A percentile compares a stretch with the other conserved stretches of the same genome.
Evolutionary conservation across 2,888 invertebrate genomes (phyloP).

Genomic region (Drosophila parthenogenetica): DNA sequence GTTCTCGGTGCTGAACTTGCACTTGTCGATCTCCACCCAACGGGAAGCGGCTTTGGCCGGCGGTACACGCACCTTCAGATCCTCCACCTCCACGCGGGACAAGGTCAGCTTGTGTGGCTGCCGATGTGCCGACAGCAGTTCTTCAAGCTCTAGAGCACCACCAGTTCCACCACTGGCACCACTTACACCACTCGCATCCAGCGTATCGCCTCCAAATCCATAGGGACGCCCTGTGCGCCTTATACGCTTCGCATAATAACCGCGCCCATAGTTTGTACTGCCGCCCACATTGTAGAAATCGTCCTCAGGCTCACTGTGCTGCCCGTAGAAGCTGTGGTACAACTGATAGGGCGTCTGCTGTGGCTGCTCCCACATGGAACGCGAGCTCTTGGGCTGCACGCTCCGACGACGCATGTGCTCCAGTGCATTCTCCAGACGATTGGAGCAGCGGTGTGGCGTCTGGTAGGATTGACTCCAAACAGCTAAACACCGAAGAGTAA

Average conservation of each 20-base stretch:
- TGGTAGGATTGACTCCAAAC: slow-evolving; percentile 68
- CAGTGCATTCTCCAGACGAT: slow-evolving; percentile 88
- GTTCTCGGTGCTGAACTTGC: slow-evolving; percentile 90
- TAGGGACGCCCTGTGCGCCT: slow-evolving; percentile 61
- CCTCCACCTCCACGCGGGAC: slow-evolving; percentile 81
- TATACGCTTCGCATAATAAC: slow-evolving; percentile 74
- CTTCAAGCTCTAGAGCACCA: slow-evolving; percentile 64
- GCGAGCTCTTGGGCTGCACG: slow-evolving; percentile 71
- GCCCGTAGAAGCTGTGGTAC: slow-evolving; percentile 83
- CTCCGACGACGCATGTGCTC: slow-evolving; percentile 87
- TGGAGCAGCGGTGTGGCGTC: slow-evolving; percentile 87
- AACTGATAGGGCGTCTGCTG: slow-evolving; percentile 82
- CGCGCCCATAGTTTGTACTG: slow-evolving; percentile 51
- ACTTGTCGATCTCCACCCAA: slow-evolving; percentile 91
- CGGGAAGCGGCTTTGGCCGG: slow-evolving; percentile 87
- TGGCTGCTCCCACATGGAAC: slow-evolving; percentile 75
- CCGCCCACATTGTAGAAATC: slow-evolving; percentile 70
- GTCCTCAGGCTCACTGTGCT: slow-evolving; percentile 67
- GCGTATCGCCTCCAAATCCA: slow-evolving; percentile 27
- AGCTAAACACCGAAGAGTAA: slow-evolving; percentile 26
- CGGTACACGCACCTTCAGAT: slow-evolving; percentile 87
- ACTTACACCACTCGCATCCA: slow-evolving; percentile 24
- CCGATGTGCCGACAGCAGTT: slow-evolving; percentile 59
- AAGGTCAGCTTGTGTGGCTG: slow-evolving; percentile 77
- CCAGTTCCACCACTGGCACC: slow-evolving; percentile 46